phyloP scores from a whole-genome alignment of 1,140 invertebrate species.

The Dendroctonus valens region DNA sequence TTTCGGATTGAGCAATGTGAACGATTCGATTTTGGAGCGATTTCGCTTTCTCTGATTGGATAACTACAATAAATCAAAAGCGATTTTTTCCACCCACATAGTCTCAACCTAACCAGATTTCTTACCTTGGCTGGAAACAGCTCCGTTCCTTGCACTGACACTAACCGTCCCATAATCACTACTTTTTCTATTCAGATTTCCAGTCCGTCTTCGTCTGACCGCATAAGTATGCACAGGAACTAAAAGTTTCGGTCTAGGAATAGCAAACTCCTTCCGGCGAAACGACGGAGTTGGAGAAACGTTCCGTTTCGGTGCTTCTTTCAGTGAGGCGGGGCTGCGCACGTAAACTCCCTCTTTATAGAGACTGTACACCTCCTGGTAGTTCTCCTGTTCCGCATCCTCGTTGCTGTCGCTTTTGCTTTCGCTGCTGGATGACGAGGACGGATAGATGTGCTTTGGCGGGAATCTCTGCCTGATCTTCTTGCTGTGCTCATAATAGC shows the following conservation, averaged over 20 bases:
- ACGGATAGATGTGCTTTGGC: conserved; percentile 43
- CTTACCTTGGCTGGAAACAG: not conserved
- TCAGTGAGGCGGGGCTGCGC: conserved; percentile 32
- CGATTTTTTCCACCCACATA: too few species aligned
- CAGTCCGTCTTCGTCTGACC: conserved; percentile 71
- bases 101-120: too few species aligned
- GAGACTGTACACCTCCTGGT: conserved; percentile 42
- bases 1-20: too few species aligned
- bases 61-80: too few species aligned
- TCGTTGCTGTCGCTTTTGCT: conserved; percentile 17
- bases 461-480: conserved; percentile 46
- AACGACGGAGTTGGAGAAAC: too few species aligned
- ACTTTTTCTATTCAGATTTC: conserved; percentile 55
- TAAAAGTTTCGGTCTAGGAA: conserved; percentile 79
- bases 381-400: conserved; percentile 47
- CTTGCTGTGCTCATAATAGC: conserved; percentile 43
- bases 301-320: too few species aligned
- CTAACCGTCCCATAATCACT: conserved; percentile 9
- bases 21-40: too few species aligned
- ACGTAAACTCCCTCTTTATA: conserved; percentile 46
- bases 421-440: conserved; percentile 30
- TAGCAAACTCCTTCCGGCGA: conserved; percentile 60
- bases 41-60: too few species aligned
- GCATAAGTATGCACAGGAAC: conserved; percentile 85
- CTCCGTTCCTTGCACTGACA: not conserved